Percentiles rank a stretch among this genome's conserved stretches.
phyloP scores from a whole-genome alignment of 1,140 invertebrate species.

The Drosophila santomea region DNA sequence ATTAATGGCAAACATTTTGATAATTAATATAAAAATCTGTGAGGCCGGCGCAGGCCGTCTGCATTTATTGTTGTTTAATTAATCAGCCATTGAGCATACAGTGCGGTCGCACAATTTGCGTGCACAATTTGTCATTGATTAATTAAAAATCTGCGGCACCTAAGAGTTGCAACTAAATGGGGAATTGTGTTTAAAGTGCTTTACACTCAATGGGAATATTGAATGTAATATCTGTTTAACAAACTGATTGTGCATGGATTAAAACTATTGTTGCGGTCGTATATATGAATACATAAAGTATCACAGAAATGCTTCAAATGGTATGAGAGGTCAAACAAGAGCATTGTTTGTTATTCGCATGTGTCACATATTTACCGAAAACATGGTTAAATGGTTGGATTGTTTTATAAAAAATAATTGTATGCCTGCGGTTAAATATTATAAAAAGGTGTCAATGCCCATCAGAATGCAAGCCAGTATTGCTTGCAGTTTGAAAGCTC shows the following conservation, averaged over 20 bases:
- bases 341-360: slow-evolving; percentile 22
- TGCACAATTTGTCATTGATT: slow-evolving; percentile 62
- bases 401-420: not conserved
- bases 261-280: slow-evolving; percentile 26
- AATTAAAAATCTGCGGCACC: slow-evolving; percentile 62
- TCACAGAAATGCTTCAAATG: slow-evolving; percentile 8
- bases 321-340: slow-evolving; percentile 4
- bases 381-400: slow-evolving; percentile 1
- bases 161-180: slow-evolving; percentile 32
- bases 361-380: slow-evolving; percentile 20
- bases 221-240: slow-evolving; percentile 33
- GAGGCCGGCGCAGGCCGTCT: slow-evolving; percentile 27
- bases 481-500: slow-evolving; percentile 1
- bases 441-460: not conserved
- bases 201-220: slow-evolving; percentile 20
- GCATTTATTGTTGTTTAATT: slow-evolving; percentile 68
- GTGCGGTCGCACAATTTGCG: slow-evolving; percentile 3
- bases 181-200: slow-evolving; percentile 9
- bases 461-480: not conserved
- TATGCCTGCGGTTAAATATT: slow-evolving; percentile 3
- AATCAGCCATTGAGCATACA: slow-evolving; percentile 52
- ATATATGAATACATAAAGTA: not conserved
- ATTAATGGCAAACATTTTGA: slow-evolving; percentile 60
- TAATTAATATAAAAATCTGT: slow-evolving; percentile 75
- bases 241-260: slow-evolving; percentile 32